Evolutionary conservation across 2,797 vertebrate species (phyloP), one percentile per base, ranked within the genome.

Genomic region (Synaphobranchus kaupii): DNA sequence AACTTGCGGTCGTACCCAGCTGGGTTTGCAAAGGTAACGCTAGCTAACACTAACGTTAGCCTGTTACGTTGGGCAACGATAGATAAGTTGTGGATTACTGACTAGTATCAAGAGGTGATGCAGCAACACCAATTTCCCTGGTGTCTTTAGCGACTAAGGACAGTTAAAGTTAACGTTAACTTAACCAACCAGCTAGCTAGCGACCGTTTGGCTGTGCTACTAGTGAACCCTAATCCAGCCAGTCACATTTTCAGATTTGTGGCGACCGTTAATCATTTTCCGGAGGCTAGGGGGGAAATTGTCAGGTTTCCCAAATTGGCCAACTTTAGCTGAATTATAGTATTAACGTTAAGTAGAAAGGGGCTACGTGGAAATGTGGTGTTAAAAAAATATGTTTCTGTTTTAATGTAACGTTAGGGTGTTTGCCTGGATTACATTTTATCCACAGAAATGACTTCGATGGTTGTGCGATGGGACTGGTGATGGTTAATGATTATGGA

Each of bases 211-310:
- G 71, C 63, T 47, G 50, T 52, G 66, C 31, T 86, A 86, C 31
- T 22, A 20, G 56, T 58, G 56, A 58, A 20, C 56, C 56, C 73
- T 39, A 25, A 58, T 39, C 52, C 54, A 63, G 71, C 31, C 28
- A 71, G n/a, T 31, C n/a, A 12, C 2, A 28, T 71, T 71, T 71
- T 20, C 28, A 13, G 68, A 71, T 71, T 71, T 71, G 28, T 71
- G 68, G 68, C n/a, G 10, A 10, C n/a, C 10, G 25, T 13, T 28
- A 31, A 71, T 52, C 28, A 34, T 84, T 80, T 83, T 48, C 84
- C 87, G 81, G 73, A 86, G 87, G 50, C n/a, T 68, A 68, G 85
- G 83, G 80, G 28, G 58, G 44, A 80, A 39, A 58, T 47, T 85
- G 80, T 71, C 82, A 50, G 31, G 13, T 81, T 85, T 78, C 15